Percentiles rank a stretch among this genome's conserved stretches.
These are phyloP conservation scores for Eilema sororculum DNA, from an alignment of 2,888 invertebrate genomes.

Conservation along the genomic window DNA sequence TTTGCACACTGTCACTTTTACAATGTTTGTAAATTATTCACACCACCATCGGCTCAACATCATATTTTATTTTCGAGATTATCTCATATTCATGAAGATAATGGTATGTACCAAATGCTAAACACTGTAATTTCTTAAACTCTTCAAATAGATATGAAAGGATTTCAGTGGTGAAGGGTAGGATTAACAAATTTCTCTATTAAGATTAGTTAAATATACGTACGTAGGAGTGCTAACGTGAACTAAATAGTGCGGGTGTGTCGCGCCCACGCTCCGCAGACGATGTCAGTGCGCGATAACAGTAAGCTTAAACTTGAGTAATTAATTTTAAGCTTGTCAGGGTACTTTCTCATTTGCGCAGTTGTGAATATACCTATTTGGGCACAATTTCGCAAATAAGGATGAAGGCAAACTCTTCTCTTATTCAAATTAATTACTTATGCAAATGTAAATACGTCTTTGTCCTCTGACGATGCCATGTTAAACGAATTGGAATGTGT, in stretches of 20 bases:
- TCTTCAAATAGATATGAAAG: too few relatives aligned
- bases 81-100: not conserved
- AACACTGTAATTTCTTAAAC: too few relatives aligned
- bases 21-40: constrained; percentile 42
- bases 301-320: constrained; percentile 4
- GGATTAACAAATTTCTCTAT: not conserved
- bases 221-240: not conserved
- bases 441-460: not conserved
- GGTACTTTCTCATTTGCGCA: not conserved
- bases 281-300: not conserved
- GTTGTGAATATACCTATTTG: constrained; percentile 4
- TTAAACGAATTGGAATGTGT: constrained; percentile 6
- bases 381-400: constrained; percentile 2
- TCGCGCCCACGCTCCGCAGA: constrained; percentile 2
- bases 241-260: constrained; percentile 4
- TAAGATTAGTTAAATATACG: not conserved
- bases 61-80: not conserved
- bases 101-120: too few relatives aligned
- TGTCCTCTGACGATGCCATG: not conserved
- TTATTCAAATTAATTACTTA: constrained; percentile 3
- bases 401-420: not conserved
- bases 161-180: too few relatives aligned
- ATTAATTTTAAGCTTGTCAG: not conserved
- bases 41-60: not conserved
- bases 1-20: constrained; percentile 51